Evolutionary conservation across 2,797 vertebrate genomes (phyloP), one percentile per base, ranked within the genome.

Genomic region (Paratrypauchen microcephalus): DNA sequence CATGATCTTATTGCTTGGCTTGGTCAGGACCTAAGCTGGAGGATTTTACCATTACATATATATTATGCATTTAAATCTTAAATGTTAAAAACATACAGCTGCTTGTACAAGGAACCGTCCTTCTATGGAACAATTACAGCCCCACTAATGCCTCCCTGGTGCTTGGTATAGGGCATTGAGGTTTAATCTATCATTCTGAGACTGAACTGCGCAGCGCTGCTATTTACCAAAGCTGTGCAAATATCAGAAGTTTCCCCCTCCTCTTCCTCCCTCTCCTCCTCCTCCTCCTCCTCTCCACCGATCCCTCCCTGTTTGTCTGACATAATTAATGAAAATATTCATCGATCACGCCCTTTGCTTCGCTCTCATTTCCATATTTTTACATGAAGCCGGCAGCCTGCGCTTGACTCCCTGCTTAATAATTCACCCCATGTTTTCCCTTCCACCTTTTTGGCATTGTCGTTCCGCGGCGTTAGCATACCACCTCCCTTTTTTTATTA

Each of bases 401-500:
- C 79, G 73, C 71, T 64, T 66, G n/a, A 70, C 54, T 39, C 69
- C 57, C 72, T 66, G 77, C 76, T 89, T 75, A 86, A 89, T 87
- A 85, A 87, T 88, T 89, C 85, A 87, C 66, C 0, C 56, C 32
- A 61, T 82, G 80, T 83, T 81, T 80, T 77, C 54, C 15, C 19
- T 66, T 72, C 71, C 65, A 23, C 36, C 21, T 73, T 65, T 64
- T 11, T 8, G 39, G 69, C 69, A 28, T 78, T 79, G 77, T 77
- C 16, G 21, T 82, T 65, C 80, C 71, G 71, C 77, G 78, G 75
- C 66, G 74, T 73, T 45, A 15, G 41, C 41, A 15, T 15, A 16
- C 41, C 13, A 70, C 74, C 73, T 86, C 83, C 84, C 76, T 88
- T 77, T 88, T 84, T 82, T 61, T 72, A 80, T 86, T 81, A 80